These are phyloP conservation scores for Neoscelio sp. DNA, from an alignment of 2,888 invertebrate species.

Conservation along the genomic window DNA sequence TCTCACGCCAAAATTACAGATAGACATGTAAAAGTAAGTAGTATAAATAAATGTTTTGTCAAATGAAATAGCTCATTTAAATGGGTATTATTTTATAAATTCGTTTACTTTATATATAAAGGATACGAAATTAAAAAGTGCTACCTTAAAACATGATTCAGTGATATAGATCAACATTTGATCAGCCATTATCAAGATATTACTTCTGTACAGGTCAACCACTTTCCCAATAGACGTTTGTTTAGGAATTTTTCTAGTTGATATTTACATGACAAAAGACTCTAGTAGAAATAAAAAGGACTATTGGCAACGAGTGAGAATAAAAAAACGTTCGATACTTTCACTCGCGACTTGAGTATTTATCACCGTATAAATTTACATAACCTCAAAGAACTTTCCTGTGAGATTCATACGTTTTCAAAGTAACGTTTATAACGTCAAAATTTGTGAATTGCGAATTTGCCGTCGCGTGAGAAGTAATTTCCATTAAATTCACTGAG, in stretches of 20 bases:
- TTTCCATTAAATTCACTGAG: no score
- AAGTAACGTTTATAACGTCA: not conserved
- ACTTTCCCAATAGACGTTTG: conserved; percentile 9
- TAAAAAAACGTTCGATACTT: not conserved
- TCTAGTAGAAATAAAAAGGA: not conserved
- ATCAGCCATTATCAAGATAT: conserved; percentile 15
- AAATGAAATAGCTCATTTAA: conserved; percentile 15
- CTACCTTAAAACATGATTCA: no score
- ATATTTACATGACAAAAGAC: conserved; percentile 41
- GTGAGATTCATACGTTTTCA: not conserved
- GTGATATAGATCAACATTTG: conserved; percentile 40
- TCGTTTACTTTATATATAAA: no score
- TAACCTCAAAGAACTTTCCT: conserved; percentile 12
- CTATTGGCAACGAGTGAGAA: conserved; percentile 11
- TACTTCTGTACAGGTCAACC: not conserved
- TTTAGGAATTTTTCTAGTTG: conserved; percentile 19
- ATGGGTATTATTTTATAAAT: no score
- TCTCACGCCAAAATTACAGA: no score
- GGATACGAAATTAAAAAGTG: no score
- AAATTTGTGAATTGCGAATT: no score
- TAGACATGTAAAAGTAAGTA: no score
- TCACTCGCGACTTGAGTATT: not conserved
- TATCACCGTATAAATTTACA: not conserved
- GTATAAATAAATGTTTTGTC: conserved; percentile 7
- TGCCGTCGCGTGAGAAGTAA: no score